Percentiles rank a stretch among this genome's conserved stretches.
Conservation (phyloP, 2,797 vertebrate genomes). For the Mus caroli region DNA sequence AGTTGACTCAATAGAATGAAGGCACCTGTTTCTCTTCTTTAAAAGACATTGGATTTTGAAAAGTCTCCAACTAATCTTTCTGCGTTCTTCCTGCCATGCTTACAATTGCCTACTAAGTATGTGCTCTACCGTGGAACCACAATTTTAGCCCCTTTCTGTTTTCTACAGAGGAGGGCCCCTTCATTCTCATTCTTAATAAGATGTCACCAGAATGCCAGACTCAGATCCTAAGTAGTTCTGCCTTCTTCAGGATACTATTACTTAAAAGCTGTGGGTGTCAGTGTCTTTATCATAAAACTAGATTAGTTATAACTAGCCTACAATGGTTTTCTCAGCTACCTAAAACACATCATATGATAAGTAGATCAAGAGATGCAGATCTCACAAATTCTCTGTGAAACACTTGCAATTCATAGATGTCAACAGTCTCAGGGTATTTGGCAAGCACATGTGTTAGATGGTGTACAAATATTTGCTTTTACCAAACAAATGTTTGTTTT, state of each 20-base stretch:
- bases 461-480: constrained; percentile 12
- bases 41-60: constrained; percentile 30
- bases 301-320: background rate
- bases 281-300: constrained; percentile 17
- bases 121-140: background rate
- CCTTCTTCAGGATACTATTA: background rate
- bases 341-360: background rate
- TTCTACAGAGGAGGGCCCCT: background rate
- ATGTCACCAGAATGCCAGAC: background rate
- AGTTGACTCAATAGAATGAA: background rate
- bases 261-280: background rate
- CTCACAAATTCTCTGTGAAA: background rate
- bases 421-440: background rate
- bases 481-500: constrained; percentile 47
- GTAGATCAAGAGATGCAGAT: background rate
- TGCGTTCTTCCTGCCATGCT: background rate
- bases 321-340: background rate
- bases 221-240: constrained; percentile 5
- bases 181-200: background rate
- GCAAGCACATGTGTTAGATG: background rate
- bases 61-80: background rate
- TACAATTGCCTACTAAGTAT: background rate
- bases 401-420: background rate
- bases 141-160: background rate
- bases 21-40: constrained; percentile 23